These are phyloP conservation scores for Chrysolina oricalcia DNA, from an alignment of 2,888 invertebrate species.

Conservation along the genomic window DNA sequence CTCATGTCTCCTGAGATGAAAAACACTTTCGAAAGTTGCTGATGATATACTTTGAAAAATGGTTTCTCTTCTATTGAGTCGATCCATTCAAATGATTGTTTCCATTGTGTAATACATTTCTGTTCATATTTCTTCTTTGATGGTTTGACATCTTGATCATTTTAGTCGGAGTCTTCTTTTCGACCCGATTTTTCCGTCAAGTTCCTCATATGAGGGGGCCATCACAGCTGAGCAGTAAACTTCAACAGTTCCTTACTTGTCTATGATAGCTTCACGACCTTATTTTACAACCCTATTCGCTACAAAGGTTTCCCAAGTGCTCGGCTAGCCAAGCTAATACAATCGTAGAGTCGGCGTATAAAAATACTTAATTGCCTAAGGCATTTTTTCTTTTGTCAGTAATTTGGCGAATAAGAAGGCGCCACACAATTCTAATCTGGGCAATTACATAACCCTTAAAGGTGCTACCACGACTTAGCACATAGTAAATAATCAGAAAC, in stretches of 20 bases:
- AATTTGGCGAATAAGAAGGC: conserved; percentile 40
- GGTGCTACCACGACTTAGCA: conserved; percentile 43
- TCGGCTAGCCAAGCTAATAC: conserved; percentile 30
- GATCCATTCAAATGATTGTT: not conserved
- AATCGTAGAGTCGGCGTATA: conserved; percentile 29
- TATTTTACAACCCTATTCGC: conserved; percentile 33
- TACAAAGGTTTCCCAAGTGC: conserved; percentile 32
- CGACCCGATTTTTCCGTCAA: too few species aligned
- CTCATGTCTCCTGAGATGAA: not conserved
- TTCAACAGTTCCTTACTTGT: too few species aligned
- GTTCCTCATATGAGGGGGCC: too few species aligned
- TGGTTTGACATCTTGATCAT: not conserved
- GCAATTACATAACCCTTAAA: conserved; percentile 38
- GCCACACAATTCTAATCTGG: conserved; percentile 43
- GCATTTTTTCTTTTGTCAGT: conserved; percentile 20
- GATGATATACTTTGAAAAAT: not conserved
- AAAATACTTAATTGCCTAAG: not conserved
- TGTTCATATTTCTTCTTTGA: not conserved
- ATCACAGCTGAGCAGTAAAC: too few species aligned
- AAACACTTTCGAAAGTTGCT: not conserved
- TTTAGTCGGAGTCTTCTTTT: not conserved
- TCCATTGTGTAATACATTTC: not conserved
- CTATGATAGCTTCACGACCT: too few species aligned
- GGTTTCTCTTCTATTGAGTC: not conserved
- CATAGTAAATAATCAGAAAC: conserved; percentile 31